These are phyloP conservation scores for Nebria brevicollis DNA, from an alignment of 2,888 invertebrate species.

Conservation along the genomic window DNA sequence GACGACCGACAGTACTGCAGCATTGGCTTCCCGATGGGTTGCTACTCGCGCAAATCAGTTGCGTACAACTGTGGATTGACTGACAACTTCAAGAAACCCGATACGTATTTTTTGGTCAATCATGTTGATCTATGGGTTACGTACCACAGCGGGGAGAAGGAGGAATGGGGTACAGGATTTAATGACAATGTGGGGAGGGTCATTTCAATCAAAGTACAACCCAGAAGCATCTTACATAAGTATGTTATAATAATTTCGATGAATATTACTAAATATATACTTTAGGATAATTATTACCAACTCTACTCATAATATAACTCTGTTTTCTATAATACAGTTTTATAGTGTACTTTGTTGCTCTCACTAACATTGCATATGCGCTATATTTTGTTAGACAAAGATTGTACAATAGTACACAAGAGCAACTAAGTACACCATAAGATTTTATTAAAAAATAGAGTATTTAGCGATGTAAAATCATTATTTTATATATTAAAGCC, in stretches of 20 bases:
- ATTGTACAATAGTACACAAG: too few species aligned
- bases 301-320: too few species aligned
- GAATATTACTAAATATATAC: too few species aligned
- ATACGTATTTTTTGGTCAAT: conserved; percentile 93
- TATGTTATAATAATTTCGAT: conserved; percentile 50
- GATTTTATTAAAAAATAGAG: too few species aligned
- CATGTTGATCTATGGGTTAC: conserved; percentile 94
- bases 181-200: conserved; percentile 89
- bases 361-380: too few species aligned
- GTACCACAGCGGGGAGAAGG: conserved; percentile 88
- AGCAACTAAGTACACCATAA: too few species aligned
- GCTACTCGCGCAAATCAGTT: conserved; percentile 61
- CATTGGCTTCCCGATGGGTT: conserved; percentile 98
- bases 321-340: too few species aligned
- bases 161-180: conserved; percentile 87
- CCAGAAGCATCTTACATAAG: conserved; percentile 60
- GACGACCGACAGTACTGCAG: conserved; percentile 85
- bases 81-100: conserved; percentile 57
- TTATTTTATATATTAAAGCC: conserved; percentile 46
- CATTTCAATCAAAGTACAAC: conserved; percentile 76
- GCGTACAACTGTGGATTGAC: conserved; percentile 37
- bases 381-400: too few species aligned
- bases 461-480: neutral
- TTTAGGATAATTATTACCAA: too few species aligned
- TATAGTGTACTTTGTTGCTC: too few species aligned